Evolutionary conservation across 2,888 invertebrate species (phyloP).

Genomic region (Margaritifera margaritifera): DNA sequence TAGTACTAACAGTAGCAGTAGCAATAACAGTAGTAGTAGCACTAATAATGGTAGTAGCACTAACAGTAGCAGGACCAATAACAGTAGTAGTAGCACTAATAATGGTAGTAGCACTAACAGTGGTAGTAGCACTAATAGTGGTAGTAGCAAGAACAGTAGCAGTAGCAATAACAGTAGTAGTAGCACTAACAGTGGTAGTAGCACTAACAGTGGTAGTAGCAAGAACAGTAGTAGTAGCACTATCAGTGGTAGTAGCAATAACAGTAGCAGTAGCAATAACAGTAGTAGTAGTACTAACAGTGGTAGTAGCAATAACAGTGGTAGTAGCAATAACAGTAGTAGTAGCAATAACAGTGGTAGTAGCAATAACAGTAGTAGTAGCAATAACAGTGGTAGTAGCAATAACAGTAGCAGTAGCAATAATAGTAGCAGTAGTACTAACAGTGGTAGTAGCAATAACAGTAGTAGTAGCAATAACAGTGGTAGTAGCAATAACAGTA

Average conservation of each 20-base stretch:
- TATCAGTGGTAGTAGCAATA: fast-evolving
- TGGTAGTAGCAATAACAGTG: too few relatives aligned
- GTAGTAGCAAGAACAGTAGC: too few relatives aligned
- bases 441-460: slow-evolving; percentile 7
- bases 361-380: slow-evolving; percentile 9
- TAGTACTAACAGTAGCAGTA: too few relatives aligned
- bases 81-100: slow-evolving; percentile 1
- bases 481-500: slow-evolving; percentile 1
- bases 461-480: slow-evolving; percentile 4
- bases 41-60: too few relatives aligned
- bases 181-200: too few relatives aligned
- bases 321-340: slow-evolving; percentile 7
- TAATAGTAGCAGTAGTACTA: slow-evolving; percentile 9
- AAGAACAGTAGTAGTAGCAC: too few relatives aligned
- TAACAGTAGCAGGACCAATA: slow-evolving; percentile 2
- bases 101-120: slow-evolving; percentile 1
- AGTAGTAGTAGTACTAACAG: too few relatives aligned
- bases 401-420: slow-evolving; percentile 6
- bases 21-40: too few relatives aligned
- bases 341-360: slow-evolving; percentile 6
- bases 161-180: too few relatives aligned
- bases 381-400: slow-evolving; percentile 9
- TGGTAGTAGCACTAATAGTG: slow-evolving; percentile 1
- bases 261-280: too few relatives aligned
- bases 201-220: too few relatives aligned